These are phyloP conservation scores for Brachionichthys hirsutus DNA, from an alignment of 2,113 vertebrate genomes.

Conservation along the genomic window DNA sequence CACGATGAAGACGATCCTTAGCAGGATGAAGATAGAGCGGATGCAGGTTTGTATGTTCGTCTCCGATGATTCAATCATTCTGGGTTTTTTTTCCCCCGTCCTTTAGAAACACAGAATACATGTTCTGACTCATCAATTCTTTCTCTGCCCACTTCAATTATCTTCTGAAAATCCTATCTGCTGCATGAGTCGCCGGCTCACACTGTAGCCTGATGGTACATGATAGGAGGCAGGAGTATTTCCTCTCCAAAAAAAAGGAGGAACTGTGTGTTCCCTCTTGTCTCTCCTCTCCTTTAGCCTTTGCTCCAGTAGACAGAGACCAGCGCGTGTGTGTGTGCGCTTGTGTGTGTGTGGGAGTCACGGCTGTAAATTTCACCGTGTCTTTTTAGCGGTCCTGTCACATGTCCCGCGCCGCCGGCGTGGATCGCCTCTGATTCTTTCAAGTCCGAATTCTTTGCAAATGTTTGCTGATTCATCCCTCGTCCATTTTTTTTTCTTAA, in stretches of 20 bases:
- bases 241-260: constrained; percentile 26
- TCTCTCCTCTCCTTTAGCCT: constrained; percentile 53
- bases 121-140: constrained; percentile 31
- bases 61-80: constrained; percentile 23
- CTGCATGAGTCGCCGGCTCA: no score
- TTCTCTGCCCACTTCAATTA: constrained; percentile 40
- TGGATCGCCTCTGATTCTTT: constrained; percentile 18
- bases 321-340: constrained; percentile 21
- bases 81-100: neutral
- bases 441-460: constrained; percentile 24
- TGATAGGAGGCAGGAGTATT: constrained; percentile 22
- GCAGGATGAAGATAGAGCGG: neutral
- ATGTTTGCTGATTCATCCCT: constrained; percentile 31
- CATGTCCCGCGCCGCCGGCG: neutral
- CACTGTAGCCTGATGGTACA: constrained; percentile 11
- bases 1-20: no score
- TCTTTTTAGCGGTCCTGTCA: constrained; percentile 7
- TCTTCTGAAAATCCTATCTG: constrained; percentile 43
- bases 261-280: constrained; percentile 62
- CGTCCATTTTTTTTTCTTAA: constrained; percentile 29
- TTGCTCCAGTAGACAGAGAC: constrained; percentile 55
- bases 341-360: neutral
- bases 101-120: constrained; percentile 13
- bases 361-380: no score
- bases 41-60: constrained; percentile 13